A percentile compares a stretch with the other conserved stretches of the same genome.
Conservation (phyloP, 2,113 vertebrate species). For the Vulpes lagopus region DNA sequence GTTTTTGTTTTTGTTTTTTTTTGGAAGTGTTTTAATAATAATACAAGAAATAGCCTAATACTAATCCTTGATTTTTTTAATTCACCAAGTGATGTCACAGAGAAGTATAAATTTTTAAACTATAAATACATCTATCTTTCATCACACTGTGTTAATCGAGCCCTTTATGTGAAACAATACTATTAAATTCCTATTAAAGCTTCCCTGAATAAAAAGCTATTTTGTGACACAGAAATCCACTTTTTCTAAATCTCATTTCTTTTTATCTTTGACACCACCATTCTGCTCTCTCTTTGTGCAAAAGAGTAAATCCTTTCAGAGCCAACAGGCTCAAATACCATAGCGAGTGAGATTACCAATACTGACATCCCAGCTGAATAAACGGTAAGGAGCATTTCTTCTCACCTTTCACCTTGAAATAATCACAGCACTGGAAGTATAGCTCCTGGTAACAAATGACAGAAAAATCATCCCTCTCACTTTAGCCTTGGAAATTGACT, state of each 20-base stretch:
- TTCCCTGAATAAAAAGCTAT: conserved; percentile 76
- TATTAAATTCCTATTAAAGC: conserved; percentile 77
- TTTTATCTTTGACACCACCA: conserved; percentile 76
- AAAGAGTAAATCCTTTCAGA: conserved; percentile 79
- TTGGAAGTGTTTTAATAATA: conserved; percentile 47
- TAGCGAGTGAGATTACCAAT: conserved; percentile 70
- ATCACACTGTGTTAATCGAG: conserved; percentile 53
- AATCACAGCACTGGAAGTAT: conserved; percentile 50
- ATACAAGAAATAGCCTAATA: conserved; percentile 45
- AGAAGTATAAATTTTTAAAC: conserved; percentile 68
- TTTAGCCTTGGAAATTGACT: conserved; percentile 57
- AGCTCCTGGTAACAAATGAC: conserved; percentile 62
- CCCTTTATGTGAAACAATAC: conserved; percentile 80
- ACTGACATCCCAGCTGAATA: conserved; percentile 73
- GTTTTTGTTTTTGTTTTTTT: no score
- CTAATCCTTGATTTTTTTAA: conserved; percentile 20
- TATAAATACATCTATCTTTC: conserved; percentile 72
- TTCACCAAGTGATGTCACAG: conserved; percentile 57
- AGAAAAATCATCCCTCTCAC: conserved; percentile 37
- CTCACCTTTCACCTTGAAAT: conserved; percentile 76
- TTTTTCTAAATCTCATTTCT: conserved; percentile 80
- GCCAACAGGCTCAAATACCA: conserved; percentile 73
- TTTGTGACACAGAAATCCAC: conserved; percentile 79
- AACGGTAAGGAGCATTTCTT: conserved; percentile 8
- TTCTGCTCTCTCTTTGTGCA: conserved; percentile 74